A percentile compares a stretch with the other conserved stretches of the same genome.
phyloP scores from a whole-genome alignment of 2,888 invertebrate species.

The Cryptosula pallasiana region DNA sequence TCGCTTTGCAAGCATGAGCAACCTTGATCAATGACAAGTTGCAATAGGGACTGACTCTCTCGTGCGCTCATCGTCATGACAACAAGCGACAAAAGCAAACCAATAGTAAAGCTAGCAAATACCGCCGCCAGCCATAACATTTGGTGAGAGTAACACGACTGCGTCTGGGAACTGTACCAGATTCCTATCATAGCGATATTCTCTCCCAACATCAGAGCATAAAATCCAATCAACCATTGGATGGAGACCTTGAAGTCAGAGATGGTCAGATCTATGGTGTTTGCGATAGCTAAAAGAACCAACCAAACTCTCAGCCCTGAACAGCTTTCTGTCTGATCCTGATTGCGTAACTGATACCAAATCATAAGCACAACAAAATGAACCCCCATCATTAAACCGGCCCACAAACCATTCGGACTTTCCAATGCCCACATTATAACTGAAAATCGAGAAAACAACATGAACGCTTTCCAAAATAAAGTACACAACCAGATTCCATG shows the following conservation, averaged over 20 bases:
- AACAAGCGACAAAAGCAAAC: not conserved
- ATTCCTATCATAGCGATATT: not conserved
- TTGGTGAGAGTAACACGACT: not conserved
- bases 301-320: not conserved
- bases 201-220: not conserved
- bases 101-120: slow-evolving; percentile 9
- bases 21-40: not conserved
- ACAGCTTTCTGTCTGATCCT: not conserved
- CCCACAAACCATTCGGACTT: not conserved
- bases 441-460: slow-evolving; percentile 5
- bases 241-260: not conserved
- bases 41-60: not conserved
- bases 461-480: not conserved
- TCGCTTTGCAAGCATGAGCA: not conserved
- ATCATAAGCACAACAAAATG: slow-evolving; percentile 9
- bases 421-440: not conserved
- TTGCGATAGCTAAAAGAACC: not conserved
- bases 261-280: slow-evolving; percentile 2
- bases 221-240: slow-evolving; percentile 1
- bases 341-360: slow-evolving; percentile 11
- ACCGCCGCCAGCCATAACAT: not conserved
- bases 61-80: not conserved
- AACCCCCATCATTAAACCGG: not conserved
- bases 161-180: not conserved
- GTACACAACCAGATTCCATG: not conserved